phyloP scores from a whole-genome alignment of 2,888 invertebrate genomes.

The Syritta pipiens region DNA sequence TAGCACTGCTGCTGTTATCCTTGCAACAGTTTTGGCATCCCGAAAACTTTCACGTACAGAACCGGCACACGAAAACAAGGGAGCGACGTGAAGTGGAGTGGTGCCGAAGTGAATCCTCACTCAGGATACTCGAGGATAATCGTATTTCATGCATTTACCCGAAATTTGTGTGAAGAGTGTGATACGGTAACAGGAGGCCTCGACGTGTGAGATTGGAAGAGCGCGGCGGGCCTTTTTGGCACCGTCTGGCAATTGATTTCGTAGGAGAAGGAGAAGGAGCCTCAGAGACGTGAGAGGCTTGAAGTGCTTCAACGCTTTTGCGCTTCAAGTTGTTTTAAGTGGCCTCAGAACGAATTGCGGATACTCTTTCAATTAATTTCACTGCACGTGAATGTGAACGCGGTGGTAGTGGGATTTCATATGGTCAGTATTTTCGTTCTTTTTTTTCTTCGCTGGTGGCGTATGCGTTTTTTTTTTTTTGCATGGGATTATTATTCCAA shows the following conservation, averaged over 20 bases:
- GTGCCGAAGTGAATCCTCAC: slow-evolving; percentile 14
- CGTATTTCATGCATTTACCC: slow-evolving; percentile 35
- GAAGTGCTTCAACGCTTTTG: slow-evolving; percentile 29
- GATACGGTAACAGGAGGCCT: background rate
- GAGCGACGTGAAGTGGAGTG: slow-evolving; percentile 10
- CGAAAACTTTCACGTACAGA: slow-evolving; percentile 33
- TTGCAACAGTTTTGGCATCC: slow-evolving; percentile 40
- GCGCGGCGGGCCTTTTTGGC: no score
- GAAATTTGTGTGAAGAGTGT: background rate
- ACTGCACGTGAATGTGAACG: background rate
- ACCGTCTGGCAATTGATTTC: no score
- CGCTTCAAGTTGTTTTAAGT: slow-evolving; percentile 27
- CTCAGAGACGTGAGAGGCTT: background rate
- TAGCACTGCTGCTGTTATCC: slow-evolving; percentile 26
- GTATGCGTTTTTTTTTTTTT: slow-evolving; percentile 10
- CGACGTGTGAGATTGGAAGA: no score
- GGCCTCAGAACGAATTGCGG: slow-evolving; percentile 35
- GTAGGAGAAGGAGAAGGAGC: background rate
- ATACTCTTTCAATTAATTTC: slow-evolving; percentile 69
- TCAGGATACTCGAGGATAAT: slow-evolving; percentile 46
- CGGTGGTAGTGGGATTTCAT: background rate
- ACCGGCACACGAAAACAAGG: background rate
- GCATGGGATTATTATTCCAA: slow-evolving; percentile 15
- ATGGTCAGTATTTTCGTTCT: background rate
- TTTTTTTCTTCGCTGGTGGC: slow-evolving; percentile 2